These are phyloP conservation scores for Damaliscus lunatus DNA, from an alignment of 2,113 vertebrate species.

Conservation along the genomic window DNA sequence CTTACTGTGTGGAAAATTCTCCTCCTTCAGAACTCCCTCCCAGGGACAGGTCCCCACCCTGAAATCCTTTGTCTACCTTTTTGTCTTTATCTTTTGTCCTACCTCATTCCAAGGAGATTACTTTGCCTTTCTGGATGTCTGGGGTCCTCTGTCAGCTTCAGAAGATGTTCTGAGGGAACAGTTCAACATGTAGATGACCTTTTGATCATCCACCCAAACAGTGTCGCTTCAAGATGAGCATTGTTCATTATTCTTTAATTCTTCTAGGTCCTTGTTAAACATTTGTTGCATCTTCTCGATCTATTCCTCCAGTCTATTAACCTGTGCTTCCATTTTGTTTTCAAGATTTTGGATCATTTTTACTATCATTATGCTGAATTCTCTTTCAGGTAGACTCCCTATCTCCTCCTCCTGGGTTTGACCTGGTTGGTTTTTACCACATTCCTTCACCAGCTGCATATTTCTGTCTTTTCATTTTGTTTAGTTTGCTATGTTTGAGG, in stretches of 20 bases:
- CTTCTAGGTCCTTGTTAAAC: not conserved
- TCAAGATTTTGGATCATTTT: not conserved
- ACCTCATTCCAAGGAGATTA: not conserved
- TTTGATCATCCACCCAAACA: not conserved
- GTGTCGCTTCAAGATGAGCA: not conserved
- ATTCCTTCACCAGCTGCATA: not conserved
- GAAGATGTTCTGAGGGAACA: not conserved
- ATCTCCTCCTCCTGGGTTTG: not conserved
- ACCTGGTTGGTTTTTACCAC: not conserved
- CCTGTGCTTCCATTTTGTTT: not conserved
- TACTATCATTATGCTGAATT: not conserved
- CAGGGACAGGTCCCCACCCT: not conserved
- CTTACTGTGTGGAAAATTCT: not conserved
- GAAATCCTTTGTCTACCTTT: not conserved
- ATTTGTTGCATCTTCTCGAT: not conserved
- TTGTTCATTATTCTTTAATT: not conserved
- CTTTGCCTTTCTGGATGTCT: not conserved
- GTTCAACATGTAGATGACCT: not conserved
- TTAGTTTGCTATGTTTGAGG: not conserved
- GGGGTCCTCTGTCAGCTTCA: not conserved
- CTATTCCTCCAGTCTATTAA: not conserved
- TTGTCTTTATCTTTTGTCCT: not conserved
- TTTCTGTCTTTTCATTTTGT: not conserved
- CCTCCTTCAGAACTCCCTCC: not conserved
- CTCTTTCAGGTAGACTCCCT: not conserved